Evolutionary conservation across 2,113 vertebrate species (phyloP).

Genomic region (Phaethornis superciliosus): DNA sequence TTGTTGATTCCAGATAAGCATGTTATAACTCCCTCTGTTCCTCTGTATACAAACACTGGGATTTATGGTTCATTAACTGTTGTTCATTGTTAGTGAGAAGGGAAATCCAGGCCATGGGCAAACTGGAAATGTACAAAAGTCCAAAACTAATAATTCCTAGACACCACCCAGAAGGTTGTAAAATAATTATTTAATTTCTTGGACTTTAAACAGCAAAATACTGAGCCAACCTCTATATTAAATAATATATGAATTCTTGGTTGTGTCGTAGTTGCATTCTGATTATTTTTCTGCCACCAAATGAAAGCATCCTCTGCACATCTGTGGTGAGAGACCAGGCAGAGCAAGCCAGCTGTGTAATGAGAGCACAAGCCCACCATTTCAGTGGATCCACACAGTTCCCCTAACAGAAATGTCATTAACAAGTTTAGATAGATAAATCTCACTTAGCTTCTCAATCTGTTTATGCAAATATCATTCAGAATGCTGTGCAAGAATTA

Average conservation of each 20-base stretch:
- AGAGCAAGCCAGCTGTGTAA: not conserved
- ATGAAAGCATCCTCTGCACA: not conserved
- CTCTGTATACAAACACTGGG: not conserved
- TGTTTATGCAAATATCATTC: not conserved
- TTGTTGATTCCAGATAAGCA: not conserved
- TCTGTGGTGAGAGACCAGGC: not conserved
- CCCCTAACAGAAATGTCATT: not conserved
- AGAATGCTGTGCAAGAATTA: not conserved
- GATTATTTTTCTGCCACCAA: not conserved
- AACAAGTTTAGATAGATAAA: not conserved
- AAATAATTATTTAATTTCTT: not conserved
- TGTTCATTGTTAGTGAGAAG: not conserved
- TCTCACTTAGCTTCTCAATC: not conserved
- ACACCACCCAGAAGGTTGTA: not conserved
- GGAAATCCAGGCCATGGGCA: not conserved
- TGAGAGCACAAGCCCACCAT: not conserved
- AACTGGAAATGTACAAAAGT: not conserved
- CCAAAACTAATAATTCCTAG: not conserved
- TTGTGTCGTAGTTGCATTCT: not conserved
- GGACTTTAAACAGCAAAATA: not conserved
- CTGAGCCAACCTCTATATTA: not conserved
- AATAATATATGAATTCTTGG: not conserved
- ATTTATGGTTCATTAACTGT: not conserved
- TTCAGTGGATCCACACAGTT: not conserved
- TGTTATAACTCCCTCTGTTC: not conserved